These are phyloP conservation scores for Pipistrellus kuhlii DNA, from an alignment of 2,797 vertebrate species.

Conservation along the genomic window DNA sequence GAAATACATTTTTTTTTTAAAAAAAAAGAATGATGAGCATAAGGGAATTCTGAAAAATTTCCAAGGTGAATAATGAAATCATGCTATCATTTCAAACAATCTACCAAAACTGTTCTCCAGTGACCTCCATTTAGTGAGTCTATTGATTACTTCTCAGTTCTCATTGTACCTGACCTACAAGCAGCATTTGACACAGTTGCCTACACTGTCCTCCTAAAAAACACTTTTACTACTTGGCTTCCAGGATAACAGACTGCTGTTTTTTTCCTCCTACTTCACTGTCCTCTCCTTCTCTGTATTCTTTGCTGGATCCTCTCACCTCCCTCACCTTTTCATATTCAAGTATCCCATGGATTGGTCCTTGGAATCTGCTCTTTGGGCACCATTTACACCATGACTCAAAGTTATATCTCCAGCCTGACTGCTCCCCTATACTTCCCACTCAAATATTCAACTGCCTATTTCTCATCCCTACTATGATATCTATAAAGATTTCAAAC, in stretches of 20 bases:
- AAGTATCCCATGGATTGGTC: background rate
- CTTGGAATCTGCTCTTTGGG: slow-evolving; percentile 24
- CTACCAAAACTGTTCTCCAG: slow-evolving; percentile 13
- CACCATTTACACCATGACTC: background rate
- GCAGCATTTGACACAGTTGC: slow-evolving; percentile 9
- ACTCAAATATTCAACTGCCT: background rate
- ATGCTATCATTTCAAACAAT: slow-evolving; percentile 30
- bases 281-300: background rate
- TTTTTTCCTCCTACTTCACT: slow-evolving; percentile 27
- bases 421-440: background rate
- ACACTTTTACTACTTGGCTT: background rate
- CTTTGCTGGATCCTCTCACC: background rate
- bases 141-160: background rate
- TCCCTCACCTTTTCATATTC: slow-evolving; percentile 22
- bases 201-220: background rate
- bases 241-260: background rate
- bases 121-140: background rate
- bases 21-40: background rate
- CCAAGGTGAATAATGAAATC: background rate
- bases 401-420: slow-evolving; percentile 10
- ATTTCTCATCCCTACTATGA: slow-evolving; percentile 25
- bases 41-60: background rate
- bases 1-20: no score
- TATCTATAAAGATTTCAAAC: slow-evolving; percentile 7
- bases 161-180: background rate